phyloP scores from a whole-genome alignment of 2,888 invertebrate species.

The Rhaphigaster nebulosa region DNA sequence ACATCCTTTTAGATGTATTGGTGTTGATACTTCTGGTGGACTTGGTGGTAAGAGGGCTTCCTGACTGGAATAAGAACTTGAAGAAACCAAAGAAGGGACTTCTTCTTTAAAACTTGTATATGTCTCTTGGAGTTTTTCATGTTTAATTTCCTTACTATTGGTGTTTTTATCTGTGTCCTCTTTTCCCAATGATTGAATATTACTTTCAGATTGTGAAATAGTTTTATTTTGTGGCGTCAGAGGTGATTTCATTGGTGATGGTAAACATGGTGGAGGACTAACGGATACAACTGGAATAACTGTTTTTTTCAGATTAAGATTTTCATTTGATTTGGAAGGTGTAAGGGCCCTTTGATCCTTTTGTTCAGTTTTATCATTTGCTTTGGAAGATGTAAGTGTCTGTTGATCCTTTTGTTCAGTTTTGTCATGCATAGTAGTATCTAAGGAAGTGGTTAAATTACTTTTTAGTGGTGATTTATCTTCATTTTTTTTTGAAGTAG shows the following conservation, averaged over 20 bases:
- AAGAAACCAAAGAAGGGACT: background rate
- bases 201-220: background rate
- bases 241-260: slow-evolving; percentile 12
- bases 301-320: background rate
- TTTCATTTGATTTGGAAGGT: slow-evolving; percentile 3
- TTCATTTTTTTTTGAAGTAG: background rate
- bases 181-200: background rate
- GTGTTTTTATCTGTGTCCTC: background rate
- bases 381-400: background rate
- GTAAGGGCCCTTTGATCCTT: background rate
- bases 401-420: background rate
- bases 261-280: slow-evolving; percentile 19
- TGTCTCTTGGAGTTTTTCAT: background rate
- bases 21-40: slow-evolving; percentile 47
- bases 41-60: slow-evolving; percentile 53
- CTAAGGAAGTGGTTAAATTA: background rate
- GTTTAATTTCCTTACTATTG: background rate
- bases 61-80: slow-evolving; percentile 47
- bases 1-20: slow-evolving; percentile 47
- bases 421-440: background rate
- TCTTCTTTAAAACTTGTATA: slow-evolving; percentile 28
- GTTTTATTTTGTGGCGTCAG: background rate
- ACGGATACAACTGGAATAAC: slow-evolving; percentile 16
- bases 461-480: background rate
- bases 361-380: background rate